phyloP scores from a whole-genome alignment of 2,888 invertebrate species.

The Seira ritae region DNA sequence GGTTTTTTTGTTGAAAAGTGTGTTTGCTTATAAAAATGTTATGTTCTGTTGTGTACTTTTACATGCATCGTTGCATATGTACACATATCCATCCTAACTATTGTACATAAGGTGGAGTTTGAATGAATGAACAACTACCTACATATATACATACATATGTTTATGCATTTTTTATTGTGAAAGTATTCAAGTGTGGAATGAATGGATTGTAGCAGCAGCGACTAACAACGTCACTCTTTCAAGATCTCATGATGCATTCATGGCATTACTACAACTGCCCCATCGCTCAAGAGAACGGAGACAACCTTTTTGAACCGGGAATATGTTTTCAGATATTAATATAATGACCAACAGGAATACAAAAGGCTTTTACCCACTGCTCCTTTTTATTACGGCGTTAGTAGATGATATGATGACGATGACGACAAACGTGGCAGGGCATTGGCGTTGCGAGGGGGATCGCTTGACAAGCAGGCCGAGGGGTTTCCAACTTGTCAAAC shows the following conservation, averaged over 20 bases:
- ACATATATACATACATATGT: too few relatives aligned
- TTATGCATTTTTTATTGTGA: slow-evolving; percentile 20
- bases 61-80: background rate
- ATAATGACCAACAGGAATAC: slow-evolving; percentile 24
- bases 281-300: background rate
- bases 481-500: slow-evolving; percentile 49
- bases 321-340: slow-evolving; percentile 31
- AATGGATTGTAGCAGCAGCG: too few relatives aligned
- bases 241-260: background rate
- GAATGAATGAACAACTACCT: background rate
- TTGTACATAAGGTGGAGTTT: background rate
- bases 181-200: too few relatives aligned
- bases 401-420: background rate
- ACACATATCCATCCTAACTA: background rate
- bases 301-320: slow-evolving; percentile 31
- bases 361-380: background rate
- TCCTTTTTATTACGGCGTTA: background rate
- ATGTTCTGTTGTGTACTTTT: background rate
- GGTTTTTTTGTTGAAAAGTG: slow-evolving; percentile 19
- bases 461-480: slow-evolving; percentile 49
- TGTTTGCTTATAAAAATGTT: slow-evolving; percentile 18
- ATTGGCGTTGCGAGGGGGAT: slow-evolving; percentile 30
- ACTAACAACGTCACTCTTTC: background rate
- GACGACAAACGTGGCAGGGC: background rate
- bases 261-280: background rate